Evolutionary conservation across 1,140 invertebrate genomes (phyloP), one percentile per base, ranked within the genome.

Genomic region (Drosophila repletoides): DNA sequence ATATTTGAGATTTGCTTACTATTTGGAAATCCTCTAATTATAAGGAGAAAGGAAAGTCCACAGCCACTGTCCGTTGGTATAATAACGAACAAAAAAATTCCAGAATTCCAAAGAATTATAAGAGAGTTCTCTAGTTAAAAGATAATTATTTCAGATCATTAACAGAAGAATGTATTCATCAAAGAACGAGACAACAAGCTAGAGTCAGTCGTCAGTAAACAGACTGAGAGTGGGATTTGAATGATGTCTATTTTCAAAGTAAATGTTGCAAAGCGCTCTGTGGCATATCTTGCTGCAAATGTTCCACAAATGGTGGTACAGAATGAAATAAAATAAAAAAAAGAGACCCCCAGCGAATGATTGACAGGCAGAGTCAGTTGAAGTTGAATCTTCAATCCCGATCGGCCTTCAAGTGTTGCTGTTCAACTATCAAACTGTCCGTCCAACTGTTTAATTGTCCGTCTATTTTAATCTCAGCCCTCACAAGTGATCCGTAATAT

Each of bases 201-300:
- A n/a, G 10, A 6, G 6, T n/a, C n/a, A n/a, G n/a, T n/a, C n/a
- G n/a, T n/a, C n/a, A n/a, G n/a, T n/a, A n/a, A n/a, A n/a, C n/a
- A n/a, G n/a, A n/a, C n/a, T 14, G 22, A 24, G 29, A 21, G 31
- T 6, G 36, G 43, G 31, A 46, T 51, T 63, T 51, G 70, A 84
- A 64, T 43, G 65, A 74, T 79, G 60, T 74, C 74, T 79, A 83
- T 83, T 79, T 83, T 48, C 46, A 61, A 64, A 60, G 70, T 60
- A 71, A 83, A 83, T 83, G 77, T 60, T 31, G 69, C 77, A 77
- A 46, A 71, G 61, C 73, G 72, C 26, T 31, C 17, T 28, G 41
- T 28, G 59, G 74, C 60, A 84, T 77, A 41, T 43, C 34, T 60
- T 36, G 41, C 22, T 49, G 56, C 56, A 83, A 84, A 68, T 77